Evolutionary conservation across 1,140 invertebrate genomes (phyloP).

Genomic region (Drosophila santomea): DNA sequence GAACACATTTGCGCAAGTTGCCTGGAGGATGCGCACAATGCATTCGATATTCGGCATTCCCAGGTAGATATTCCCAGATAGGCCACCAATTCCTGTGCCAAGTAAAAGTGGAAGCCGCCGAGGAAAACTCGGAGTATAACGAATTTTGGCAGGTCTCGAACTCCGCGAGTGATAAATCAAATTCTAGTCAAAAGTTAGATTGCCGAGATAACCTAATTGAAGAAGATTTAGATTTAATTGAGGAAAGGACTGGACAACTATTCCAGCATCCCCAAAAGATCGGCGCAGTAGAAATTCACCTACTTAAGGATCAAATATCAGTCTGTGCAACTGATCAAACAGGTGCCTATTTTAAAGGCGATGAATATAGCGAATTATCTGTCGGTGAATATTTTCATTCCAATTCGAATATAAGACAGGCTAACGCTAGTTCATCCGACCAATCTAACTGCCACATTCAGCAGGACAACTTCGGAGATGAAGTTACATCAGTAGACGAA

Average conservation of each 20-base stretch:
- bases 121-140: background rate
- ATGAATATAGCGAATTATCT: too few relatives aligned
- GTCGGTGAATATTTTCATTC: background rate
- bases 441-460: too few relatives aligned
- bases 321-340: background rate
- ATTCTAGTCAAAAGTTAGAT: background rate
- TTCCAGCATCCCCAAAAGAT: too few relatives aligned
- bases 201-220: background rate
- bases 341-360: background rate
- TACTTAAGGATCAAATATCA: too few relatives aligned
- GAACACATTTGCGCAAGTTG: slow-evolving; percentile 2
- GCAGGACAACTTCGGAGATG: too few relatives aligned
- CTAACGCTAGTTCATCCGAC: background rate
- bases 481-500: too few relatives aligned
- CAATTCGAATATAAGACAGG: background rate
- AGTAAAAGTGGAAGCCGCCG: background rate
- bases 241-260: too few relatives aligned
- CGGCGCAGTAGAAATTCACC: too few relatives aligned
- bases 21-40: background rate
- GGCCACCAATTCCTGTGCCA: background rate
- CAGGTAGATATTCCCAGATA: background rate
- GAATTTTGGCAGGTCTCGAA: background rate
- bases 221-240: too few relatives aligned
- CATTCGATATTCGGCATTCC: background rate
- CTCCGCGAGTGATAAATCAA: background rate